phyloP scores from a whole-genome alignment of 2,888 invertebrate species.

The Yponomeuta evonymella region DNA sequence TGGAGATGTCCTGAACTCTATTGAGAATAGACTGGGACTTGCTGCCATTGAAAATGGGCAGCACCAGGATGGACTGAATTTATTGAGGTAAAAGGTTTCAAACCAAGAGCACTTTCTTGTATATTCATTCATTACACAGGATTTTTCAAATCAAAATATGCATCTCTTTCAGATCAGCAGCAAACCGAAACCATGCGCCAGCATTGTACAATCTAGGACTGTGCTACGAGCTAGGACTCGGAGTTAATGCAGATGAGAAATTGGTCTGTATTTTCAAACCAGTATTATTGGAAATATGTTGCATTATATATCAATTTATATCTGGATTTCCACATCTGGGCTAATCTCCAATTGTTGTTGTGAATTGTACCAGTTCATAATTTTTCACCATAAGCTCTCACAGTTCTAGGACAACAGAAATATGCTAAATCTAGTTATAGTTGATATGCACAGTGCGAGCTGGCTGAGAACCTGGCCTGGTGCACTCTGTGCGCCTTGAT shows the following conservation, averaged over 20 bases:
- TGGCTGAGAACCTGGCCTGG: too few species aligned
- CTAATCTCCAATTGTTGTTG: too few species aligned
- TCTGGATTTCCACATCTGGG: too few species aligned
- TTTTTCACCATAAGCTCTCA: too few species aligned
- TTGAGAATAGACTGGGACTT: slow-evolving; percentile 77
- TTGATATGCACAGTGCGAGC: too few species aligned
- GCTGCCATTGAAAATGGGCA: slow-evolving; percentile 76
- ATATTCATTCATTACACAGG: neutral
- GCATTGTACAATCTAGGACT: slow-evolving; percentile 82
- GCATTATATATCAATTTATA: neutral
- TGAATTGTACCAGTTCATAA: too few species aligned
- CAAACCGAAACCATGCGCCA: slow-evolving; percentile 74
- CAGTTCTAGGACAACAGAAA: too few species aligned
- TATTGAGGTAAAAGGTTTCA: slow-evolving; percentile 54
- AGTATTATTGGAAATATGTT: neutral
- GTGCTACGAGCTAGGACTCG: slow-evolving; percentile 81
- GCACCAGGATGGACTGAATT: slow-evolving; percentile 69
- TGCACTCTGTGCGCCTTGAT: too few species aligned
- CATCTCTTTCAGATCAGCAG: slow-evolving; percentile 58
- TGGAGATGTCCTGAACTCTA: slow-evolving; percentile 73
- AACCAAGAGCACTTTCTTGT: neutral
- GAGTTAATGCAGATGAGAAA: slow-evolving; percentile 75
- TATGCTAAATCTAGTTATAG: too few species aligned
- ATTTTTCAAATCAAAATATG: neutral
- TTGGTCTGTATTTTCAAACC: slow-evolving; percentile 47